A percentile compares a stretch with the other conserved stretches of the same genome.
Evolutionary conservation across 2,797 vertebrate genomes (phyloP).

Genomic region (Pipistrellus kuhlii): DNA sequence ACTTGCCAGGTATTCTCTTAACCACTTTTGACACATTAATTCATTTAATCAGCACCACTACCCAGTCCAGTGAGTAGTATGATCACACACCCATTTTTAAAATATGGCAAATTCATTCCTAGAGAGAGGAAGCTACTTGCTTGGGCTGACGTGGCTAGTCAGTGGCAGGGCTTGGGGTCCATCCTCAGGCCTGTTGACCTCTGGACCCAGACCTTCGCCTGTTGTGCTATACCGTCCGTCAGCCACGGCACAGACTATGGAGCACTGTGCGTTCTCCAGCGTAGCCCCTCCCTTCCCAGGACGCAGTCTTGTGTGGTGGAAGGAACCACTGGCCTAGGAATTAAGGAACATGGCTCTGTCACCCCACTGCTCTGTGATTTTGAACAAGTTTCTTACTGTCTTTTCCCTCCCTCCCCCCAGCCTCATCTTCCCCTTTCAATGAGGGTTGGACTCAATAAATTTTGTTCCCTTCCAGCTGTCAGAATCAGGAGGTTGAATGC

Average conservation of each 20-base stretch:
- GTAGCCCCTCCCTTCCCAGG: not conserved
- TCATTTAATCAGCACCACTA: not conserved
- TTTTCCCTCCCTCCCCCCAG: not conserved
- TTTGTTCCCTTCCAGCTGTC: not conserved
- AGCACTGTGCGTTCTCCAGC: not conserved
- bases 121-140: not conserved
- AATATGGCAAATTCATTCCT: not conserved
- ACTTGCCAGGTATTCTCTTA: not conserved
- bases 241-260: fast-evolving
- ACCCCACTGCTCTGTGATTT: not conserved
- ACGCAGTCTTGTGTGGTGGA: not conserved
- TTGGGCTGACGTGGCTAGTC: not conserved
- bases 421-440: not conserved
- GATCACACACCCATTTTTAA: not conserved
- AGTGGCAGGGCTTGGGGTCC: not conserved
- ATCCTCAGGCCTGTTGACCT: fast-evolving
- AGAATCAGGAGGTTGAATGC: not conserved
- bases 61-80: not conserved
- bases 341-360: not conserved
- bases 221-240: fast-evolving
- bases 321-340: not conserved
- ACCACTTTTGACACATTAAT: not conserved
- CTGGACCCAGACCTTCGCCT: not conserved
- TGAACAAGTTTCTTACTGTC: not conserved
- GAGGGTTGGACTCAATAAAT: not conserved